These are phyloP conservation scores for Byasa hedistus DNA, from an alignment of 2,888 invertebrate genomes.

Conservation along the genomic window DNA sequence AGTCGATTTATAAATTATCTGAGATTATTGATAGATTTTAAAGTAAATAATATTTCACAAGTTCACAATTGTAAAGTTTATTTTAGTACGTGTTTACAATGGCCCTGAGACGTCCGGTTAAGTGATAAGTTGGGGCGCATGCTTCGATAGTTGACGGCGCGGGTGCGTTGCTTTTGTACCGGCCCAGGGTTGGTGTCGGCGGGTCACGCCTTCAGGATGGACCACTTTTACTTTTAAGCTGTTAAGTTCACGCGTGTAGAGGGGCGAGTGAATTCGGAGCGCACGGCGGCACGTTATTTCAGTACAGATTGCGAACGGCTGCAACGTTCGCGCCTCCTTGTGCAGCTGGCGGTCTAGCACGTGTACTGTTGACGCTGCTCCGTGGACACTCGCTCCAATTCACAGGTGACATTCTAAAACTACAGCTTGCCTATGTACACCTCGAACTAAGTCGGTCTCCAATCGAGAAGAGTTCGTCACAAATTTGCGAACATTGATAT, in stretches of 20 bases:
- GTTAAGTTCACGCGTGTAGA: slow-evolving; percentile 38
- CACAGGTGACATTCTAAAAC: slow-evolving; percentile 29
- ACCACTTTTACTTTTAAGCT: slow-evolving; percentile 75
- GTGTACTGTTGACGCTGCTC: slow-evolving; percentile 42
- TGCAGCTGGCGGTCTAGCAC: slow-evolving; percentile 42
- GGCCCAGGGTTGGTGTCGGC: slow-evolving; percentile 52
- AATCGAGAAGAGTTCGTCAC: background rate
- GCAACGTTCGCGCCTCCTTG: slow-evolving; percentile 49
- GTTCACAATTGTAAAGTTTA: background rate
- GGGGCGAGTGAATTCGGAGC: slow-evolving; percentile 37
- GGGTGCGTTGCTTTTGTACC: slow-evolving; percentile 2
- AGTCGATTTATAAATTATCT: background rate
- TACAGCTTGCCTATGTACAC: slow-evolving; percentile 2
- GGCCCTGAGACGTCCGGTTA: slow-evolving; percentile 14
- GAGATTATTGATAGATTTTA: background rate
- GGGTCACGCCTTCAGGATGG: slow-evolving; percentile 66
- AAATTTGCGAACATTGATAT: background rate
- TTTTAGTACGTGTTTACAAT: slow-evolving; percentile 8
- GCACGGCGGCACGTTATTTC: slow-evolving; percentile 36
- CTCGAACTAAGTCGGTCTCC: slow-evolving; percentile 2
- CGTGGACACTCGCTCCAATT: slow-evolving; percentile 28
- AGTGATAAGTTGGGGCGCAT: slow-evolving; percentile 2
- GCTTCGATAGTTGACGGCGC: background rate
- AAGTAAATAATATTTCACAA: background rate
- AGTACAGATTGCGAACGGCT: slow-evolving; percentile 50